These are phyloP conservation scores for Cryptus armator DNA, from an alignment of 2,888 invertebrate species.

Conservation along the genomic window DNA sequence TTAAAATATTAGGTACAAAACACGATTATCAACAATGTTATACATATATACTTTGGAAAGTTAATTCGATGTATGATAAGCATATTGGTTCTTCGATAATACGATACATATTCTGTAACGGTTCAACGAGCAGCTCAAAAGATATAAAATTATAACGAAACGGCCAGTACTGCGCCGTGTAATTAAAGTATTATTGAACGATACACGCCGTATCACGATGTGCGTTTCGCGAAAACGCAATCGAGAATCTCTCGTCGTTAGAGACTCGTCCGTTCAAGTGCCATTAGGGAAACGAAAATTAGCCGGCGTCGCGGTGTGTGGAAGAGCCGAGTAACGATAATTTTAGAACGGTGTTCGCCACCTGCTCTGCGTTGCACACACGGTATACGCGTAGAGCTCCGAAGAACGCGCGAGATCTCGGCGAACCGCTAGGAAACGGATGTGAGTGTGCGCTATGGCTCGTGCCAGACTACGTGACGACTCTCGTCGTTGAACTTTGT, in stretches of 20 bases:
- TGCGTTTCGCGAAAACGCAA: slow-evolving; percentile 22
- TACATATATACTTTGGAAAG: not conserved
- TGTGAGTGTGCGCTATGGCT: slow-evolving; percentile 60
- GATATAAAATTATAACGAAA: not conserved
- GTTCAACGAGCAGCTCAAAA: not conserved
- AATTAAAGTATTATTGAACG: not conserved
- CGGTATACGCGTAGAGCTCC: not conserved
- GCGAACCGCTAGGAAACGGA: slow-evolving; percentile 56
- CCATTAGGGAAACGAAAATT: slow-evolving; percentile 54
- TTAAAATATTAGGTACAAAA: not conserved
- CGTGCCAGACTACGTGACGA: slow-evolving; percentile 68
- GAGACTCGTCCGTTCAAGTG: slow-evolving; percentile 37
- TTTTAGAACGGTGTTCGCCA: slow-evolving; percentile 65
- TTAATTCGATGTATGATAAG: no score
- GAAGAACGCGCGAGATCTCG: slow-evolving; percentile 26
- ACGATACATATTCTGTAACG: no score
- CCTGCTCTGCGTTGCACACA: slow-evolving; percentile 51
- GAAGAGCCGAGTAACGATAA: slow-evolving; percentile 51
- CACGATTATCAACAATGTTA: not conserved
- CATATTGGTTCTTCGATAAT: no score
- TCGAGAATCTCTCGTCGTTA: slow-evolving; percentile 45
- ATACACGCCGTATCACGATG: not conserved
- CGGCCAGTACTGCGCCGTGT: not conserved
- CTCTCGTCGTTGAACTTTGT: slow-evolving; percentile 66
- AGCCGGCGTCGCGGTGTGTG: slow-evolving; percentile 20